A percentile compares a stretch with the other conserved stretches of the same genome.
Evolutionary conservation across 1,140 invertebrate species (phyloP).

Genomic region (Euura lappo): DNA sequence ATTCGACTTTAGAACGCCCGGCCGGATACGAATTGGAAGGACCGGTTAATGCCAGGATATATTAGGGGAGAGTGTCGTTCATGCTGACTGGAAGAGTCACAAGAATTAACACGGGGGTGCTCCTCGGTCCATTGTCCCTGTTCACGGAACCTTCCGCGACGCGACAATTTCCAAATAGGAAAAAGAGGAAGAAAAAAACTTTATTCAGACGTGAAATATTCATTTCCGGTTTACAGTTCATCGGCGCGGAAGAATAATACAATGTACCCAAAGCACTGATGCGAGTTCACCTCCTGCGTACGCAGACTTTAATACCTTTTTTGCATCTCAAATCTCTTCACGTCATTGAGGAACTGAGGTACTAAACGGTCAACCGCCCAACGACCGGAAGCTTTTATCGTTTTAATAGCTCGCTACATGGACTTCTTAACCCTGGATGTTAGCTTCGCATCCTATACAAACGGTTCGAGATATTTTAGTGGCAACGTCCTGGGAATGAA

Average conservation of each 20-base stretch:
- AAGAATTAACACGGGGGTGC: not conserved
- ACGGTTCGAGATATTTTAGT: no score
- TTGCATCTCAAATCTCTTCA: no score
- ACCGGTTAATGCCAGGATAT: constrained; percentile 6
- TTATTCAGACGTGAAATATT: not conserved
- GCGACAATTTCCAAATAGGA: not conserved
- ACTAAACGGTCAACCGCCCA: not conserved
- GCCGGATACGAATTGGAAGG: constrained; percentile 2
- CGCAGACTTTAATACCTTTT: no score
- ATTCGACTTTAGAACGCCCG: not conserved
- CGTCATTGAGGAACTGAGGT: no score
- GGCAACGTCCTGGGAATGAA: no score
- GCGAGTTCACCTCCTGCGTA: no score
- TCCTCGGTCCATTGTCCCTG: not conserved
- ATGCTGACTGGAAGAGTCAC: not conserved
- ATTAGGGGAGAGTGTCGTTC: not conserved
- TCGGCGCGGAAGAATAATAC: not conserved
- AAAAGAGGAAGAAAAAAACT: not conserved
- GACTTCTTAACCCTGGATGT: not conserved
- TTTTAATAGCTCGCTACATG: not conserved
- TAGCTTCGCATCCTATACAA: no score
- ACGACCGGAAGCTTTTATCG: constrained; percentile 5
- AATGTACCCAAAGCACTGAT: no score
- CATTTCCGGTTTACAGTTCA: not conserved
- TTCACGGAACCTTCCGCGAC: not conserved